Base-by-base conservation (phyloP, 2,797 vertebrate genomes). In the Aythya fuligula region DNA sequence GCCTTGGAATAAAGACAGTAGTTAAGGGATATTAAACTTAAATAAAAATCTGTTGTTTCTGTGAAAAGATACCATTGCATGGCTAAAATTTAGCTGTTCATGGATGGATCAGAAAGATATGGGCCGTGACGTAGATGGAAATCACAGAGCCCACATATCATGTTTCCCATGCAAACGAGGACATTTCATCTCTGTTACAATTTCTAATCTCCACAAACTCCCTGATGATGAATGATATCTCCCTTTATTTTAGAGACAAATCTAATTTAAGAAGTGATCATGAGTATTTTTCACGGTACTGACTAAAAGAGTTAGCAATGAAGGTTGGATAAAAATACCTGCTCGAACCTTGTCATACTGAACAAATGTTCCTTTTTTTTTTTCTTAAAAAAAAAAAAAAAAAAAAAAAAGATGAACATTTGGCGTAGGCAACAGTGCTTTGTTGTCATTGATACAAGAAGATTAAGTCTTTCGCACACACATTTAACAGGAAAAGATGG, bases 21-120 rank as follows among this genome's bases (percentile, higher is more conserved):
- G 25, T 86, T 96, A 86, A 73, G 57, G 73, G 47, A 74, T 85
- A 86, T 76, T 79, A 85, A 57, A 27, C 64, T 93, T 89, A 9
- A 85, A 36, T 13, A 25, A 18, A 70, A 64, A 47, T 32, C 16
- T 9, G 60, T 61, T 75, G 36, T 72, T 95, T 19, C 39, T 85
- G 9, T 4, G 8, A n/a, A 87, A 74, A 71, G 30, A 64, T 71
- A 84, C 32, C 16, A 0, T 17, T 21, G 72, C 36, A 74, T 77
- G 34, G n/a, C 90, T 94, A 87, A 90, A 28, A 83, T 89, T 85
- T 94, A 93, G 86, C n/a, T 30, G 2, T 87, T 91, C 20, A 13
- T 61, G 25, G 11, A 39, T 71, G 89, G 57, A 57, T 73, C 28
- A 51, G 67, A 65, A 90, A 71, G 60, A 78, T 38, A 64, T 0